Percentiles rank a stretch among this genome's conserved stretches.
These are phyloP conservation scores for Andricus curvator DNA, from an alignment of 2,888 invertebrate species.

Conservation along the genomic window DNA sequence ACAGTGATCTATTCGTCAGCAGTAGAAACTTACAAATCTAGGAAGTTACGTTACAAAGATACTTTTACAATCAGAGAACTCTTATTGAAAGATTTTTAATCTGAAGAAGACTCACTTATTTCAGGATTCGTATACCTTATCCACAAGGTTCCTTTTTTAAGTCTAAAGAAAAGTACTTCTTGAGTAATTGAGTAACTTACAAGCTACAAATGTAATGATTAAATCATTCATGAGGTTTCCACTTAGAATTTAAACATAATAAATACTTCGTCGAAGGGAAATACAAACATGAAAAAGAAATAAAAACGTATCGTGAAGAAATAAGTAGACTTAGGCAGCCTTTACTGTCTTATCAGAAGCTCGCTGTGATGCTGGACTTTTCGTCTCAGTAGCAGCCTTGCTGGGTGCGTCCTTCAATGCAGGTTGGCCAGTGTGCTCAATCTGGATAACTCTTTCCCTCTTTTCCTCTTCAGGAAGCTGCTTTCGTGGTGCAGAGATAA, in stretches of 20 bases:
- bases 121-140: background rate
- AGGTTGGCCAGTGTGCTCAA: constrained; percentile 70
- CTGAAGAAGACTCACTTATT: background rate
- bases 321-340: constrained; percentile 40
- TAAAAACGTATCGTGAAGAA: background rate
- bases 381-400: constrained; percentile 34
- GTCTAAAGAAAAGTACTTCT: background rate
- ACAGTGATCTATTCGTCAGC: background rate
- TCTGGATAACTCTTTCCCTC: constrained; percentile 63
- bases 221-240: background rate
- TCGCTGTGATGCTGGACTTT: constrained; percentile 48
- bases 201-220: constrained; percentile 7
- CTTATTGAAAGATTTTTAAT: background rate
- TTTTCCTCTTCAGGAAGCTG: constrained; percentile 63
- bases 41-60: background rate
- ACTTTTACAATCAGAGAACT: background rate
- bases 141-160: background rate
- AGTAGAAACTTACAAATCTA: background rate
- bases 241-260: background rate
- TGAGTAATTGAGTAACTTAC: background rate
- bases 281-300: background rate
- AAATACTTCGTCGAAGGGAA: background rate
- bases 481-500: constrained; percentile 86
- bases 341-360: constrained; percentile 47
- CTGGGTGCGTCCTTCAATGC: constrained; percentile 52